These are phyloP conservation scores for Schizaphis graminum DNA, from an alignment of 2,888 invertebrate genomes.

Conservation along the genomic window DNA sequence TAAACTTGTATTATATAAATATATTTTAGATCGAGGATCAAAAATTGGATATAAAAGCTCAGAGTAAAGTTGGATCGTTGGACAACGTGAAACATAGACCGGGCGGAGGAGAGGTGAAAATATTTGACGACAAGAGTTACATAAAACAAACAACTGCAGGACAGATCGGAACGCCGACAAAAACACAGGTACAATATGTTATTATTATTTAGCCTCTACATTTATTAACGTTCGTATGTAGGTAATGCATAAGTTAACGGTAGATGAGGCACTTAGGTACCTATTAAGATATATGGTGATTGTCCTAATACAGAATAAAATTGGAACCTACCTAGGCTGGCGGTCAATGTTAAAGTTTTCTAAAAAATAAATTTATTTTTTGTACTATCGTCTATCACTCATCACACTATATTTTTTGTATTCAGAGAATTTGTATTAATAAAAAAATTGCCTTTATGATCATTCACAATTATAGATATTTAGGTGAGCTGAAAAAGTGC, in stretches of 20 bases:
- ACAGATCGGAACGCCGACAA: slow-evolving; percentile 65
- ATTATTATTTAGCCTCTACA: neutral
- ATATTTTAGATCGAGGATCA: slow-evolving; percentile 85
- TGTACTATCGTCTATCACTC: neutral
- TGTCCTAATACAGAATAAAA: neutral
- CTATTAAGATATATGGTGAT: neutral
- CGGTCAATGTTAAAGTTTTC: neutral
- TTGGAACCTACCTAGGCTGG: neutral
- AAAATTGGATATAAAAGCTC: slow-evolving; percentile 92
- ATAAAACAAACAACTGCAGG: slow-evolving; percentile 78
- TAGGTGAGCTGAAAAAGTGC: neutral
- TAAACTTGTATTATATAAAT: neutral
- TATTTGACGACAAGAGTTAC: slow-evolving; percentile 93
- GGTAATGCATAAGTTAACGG: neutral
- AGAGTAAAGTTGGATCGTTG: slow-evolving; percentile 92
- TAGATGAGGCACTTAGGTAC: neutral
- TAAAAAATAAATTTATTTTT: neutral
- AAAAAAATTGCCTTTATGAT: neutral
- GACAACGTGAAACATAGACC: slow-evolving; percentile 93
- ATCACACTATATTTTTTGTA: neutral
- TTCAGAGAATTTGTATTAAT: neutral
- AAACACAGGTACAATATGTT: slow-evolving; percentile 44
- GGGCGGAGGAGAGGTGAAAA: slow-evolving; percentile 93
- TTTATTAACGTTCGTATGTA: neutral
- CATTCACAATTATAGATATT: neutral